Conservation (phyloP, 2,113 vertebrate genomes). For the Columbina picui region DNA sequence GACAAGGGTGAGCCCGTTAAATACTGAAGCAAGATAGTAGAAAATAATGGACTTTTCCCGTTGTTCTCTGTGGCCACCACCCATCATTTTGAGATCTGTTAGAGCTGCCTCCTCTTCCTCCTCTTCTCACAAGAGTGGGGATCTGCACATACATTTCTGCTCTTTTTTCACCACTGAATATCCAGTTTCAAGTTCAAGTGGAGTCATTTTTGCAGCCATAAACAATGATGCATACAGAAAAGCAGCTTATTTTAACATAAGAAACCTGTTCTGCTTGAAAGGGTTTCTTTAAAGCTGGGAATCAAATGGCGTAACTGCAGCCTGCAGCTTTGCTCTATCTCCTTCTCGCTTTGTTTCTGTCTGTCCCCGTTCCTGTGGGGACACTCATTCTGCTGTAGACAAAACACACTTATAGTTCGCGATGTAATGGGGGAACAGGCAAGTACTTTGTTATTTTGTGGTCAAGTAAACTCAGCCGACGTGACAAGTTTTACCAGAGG, state of each 20-base stretch:
- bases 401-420: neutral
- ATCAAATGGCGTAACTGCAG: neutral
- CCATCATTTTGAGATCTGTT: neutral
- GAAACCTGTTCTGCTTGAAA: slow-evolving; percentile 6
- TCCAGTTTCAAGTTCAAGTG: neutral
- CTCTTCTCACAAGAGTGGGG: neutral
- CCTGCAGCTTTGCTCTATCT: neutral
- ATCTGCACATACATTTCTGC: neutral
- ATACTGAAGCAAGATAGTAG: neutral
- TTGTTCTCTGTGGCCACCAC: neutral
- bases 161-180: neutral
- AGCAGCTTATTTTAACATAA: neutral
- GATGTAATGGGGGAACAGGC: neutral
- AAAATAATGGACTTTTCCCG: neutral
- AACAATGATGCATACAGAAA: neutral
- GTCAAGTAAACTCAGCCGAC: neutral
- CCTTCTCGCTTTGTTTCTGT: neutral
- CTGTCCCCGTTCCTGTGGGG: neutral
- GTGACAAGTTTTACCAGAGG: neutral
- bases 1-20: neutral
- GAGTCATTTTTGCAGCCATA: neutral
- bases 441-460: neutral
- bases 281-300: slow-evolving; percentile 20
- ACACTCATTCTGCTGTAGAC: neutral
- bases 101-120: neutral